These are phyloP conservation scores for Microplitis mediator DNA, from an alignment of 1,140 invertebrate species.

Conservation along the genomic window DNA sequence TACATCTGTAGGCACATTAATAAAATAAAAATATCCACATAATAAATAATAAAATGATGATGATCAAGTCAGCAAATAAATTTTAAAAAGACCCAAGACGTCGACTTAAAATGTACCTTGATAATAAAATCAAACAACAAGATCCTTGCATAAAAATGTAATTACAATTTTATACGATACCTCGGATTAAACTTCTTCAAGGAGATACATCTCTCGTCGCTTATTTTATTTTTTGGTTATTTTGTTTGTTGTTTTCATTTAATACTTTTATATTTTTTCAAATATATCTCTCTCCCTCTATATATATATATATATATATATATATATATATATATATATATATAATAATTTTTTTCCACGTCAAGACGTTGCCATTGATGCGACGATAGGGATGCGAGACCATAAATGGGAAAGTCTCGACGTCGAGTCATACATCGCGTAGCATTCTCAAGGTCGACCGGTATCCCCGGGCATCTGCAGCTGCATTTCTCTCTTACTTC, in stretches of 20 bases:
- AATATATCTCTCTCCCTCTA: no score
- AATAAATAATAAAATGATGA: neutral
- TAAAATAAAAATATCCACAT: neutral
- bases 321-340: no score
- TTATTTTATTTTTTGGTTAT: neutral
- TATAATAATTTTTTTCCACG: no score
- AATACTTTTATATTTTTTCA: no score
- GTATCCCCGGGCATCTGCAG: constrained; percentile 35
- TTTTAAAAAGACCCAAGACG: neutral
- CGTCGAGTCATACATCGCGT: constrained; percentile 45
- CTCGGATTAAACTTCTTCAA: neutral
- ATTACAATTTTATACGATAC: neutral
- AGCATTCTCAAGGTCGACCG: constrained; percentile 51
- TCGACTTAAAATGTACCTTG: neutral
- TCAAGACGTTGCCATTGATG: constrained; percentile 12
- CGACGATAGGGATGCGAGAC: constrained; percentile 21
- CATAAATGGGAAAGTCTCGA: constrained; percentile 45
- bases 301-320: no score
- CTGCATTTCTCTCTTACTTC: constrained; percentile 10
- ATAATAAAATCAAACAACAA: neutral
- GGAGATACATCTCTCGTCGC: neutral
- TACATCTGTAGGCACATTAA: neutral
- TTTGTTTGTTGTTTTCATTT: neutral
- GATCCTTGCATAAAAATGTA: neutral
- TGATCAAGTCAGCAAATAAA: neutral